Evolutionary conservation across 2,113 vertebrate genomes (phyloP).

Genomic region (Camelus dromedarius): DNA sequence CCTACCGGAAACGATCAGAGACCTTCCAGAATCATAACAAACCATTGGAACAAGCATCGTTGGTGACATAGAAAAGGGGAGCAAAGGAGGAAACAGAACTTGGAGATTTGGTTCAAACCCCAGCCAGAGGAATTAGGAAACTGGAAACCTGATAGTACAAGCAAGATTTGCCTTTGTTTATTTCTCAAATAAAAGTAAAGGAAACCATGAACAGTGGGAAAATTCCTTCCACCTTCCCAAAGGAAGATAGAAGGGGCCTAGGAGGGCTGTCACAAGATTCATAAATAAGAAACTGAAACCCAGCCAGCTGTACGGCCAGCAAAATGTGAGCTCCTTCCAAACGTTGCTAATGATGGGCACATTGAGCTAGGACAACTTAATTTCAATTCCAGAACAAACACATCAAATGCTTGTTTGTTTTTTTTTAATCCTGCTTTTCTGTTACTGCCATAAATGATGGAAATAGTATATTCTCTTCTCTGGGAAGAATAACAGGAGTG

Average conservation of each 20-base stretch:
- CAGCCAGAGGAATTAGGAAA: neutral
- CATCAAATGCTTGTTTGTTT: neutral
- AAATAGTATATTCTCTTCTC: conserved; percentile 10
- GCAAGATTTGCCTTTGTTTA: conserved; percentile 10
- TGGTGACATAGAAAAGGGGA: neutral
- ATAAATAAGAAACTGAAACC: conserved; percentile 24
- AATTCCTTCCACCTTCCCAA: conserved; percentile 1
- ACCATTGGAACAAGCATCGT: neutral
- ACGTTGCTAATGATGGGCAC: neutral
- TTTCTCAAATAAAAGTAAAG: conserved; percentile 58
- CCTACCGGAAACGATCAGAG: neutral
- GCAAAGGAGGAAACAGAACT: neutral
- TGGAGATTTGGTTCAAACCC: neutral
- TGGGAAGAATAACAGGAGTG: neutral
- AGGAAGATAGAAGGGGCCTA: neutral
- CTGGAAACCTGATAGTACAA: neutral
- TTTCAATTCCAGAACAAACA: neutral
- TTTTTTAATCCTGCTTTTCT: neutral
- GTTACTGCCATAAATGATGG: neutral
- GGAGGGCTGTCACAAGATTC: neutral
- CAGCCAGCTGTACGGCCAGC: neutral
- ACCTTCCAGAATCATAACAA: neutral
- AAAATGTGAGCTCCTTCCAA: conserved; percentile 12
- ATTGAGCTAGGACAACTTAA: neutral
- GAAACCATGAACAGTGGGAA: neutral